Evolutionary conservation across 2,888 invertebrate species (phyloP).

Genomic region (Luperina nickerlii): DNA sequence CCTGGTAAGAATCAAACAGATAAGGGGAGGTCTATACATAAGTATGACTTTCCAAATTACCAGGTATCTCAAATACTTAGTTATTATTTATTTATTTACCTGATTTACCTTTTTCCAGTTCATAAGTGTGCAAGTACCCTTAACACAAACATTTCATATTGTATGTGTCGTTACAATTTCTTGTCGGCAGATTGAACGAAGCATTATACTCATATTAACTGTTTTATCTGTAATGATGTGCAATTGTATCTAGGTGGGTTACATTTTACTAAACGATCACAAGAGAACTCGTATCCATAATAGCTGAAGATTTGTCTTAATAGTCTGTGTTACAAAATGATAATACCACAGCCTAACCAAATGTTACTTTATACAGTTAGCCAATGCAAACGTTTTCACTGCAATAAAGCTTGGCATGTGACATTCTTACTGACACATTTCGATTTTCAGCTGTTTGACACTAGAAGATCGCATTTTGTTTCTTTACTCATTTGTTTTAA

Average conservation of each 20-base stretch:
- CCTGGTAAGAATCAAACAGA: not conserved
- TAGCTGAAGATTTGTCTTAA: constrained; percentile 22
- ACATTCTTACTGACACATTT: too few relatives aligned
- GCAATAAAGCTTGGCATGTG: not conserved
- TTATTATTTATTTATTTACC: too few relatives aligned
- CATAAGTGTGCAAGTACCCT: constrained; percentile 30
- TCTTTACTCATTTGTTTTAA: not conserved
- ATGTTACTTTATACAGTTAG: not conserved
- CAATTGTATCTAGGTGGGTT: constrained; percentile 38
- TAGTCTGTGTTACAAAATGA: not conserved
- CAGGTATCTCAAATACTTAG: not conserved
- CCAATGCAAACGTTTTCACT: not conserved
- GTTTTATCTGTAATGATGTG: constrained; percentile 52
- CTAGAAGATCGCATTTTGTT: too few relatives aligned
- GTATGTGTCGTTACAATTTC: constrained; percentile 70
- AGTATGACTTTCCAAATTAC: not conserved
- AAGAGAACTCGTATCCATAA: constrained; percentile 20
- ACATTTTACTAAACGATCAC: constrained; percentile 46
- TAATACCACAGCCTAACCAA: not conserved
- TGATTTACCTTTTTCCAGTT: not conserved
- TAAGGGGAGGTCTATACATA: not conserved
- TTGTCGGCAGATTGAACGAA: constrained; percentile 68
- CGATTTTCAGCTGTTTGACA: not conserved
- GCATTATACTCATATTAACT: constrained; percentile 76
- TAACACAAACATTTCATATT: constrained; percentile 58